Base-by-base conservation (phyloP, 1,140 invertebrate species). In the Harlomillsia oculata region DNA sequence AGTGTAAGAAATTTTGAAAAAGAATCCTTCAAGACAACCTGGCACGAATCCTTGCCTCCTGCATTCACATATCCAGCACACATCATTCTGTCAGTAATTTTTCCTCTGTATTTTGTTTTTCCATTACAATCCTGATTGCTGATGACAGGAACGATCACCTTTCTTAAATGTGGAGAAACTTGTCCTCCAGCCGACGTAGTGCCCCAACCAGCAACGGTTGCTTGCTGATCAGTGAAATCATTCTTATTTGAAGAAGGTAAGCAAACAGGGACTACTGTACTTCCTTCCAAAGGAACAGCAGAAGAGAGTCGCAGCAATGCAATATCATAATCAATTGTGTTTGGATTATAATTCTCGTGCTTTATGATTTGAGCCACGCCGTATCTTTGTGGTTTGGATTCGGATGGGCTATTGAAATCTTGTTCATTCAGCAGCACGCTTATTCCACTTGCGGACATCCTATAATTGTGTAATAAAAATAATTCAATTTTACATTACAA, bases 31-130 rank as follows among this genome's bases (percentile, higher is more conserved):
- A n/a, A n/a, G n/a, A 5, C 5, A 14, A 32, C 50, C 76, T 91
- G 87, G 68, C 87, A 91, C 26, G 86, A 85, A 71, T 92, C 88
- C 65, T 82, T 87, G 40, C 79, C 75, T 13, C 87, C 87, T 5
- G 74, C 74, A 16, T 82, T 78, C 0, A 78, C 75, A 68, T 85
- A 86, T 13, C 87, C 87, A 20, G 87, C 87, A 67, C 87, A 91
- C 68, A 90, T 66, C 87, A 62, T 62, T 37, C 58, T 63, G 3
- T 59, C 51, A 2, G 51, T 60, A n/a, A 64, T 58, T 37, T 60
- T 63, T 8, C 36, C 29, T 0, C 5, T 52, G 40, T 64, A 64
- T 30, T 54, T 43, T 1, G 50, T 64, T 18, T 60, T 59, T 0
- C 29, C 54, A 26, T 57, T 58, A 36, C 67, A 68, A 3, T 59